These are phyloP conservation scores for Tinea trinotella DNA, from an alignment of 2,888 invertebrate species.

Conservation along the genomic window DNA sequence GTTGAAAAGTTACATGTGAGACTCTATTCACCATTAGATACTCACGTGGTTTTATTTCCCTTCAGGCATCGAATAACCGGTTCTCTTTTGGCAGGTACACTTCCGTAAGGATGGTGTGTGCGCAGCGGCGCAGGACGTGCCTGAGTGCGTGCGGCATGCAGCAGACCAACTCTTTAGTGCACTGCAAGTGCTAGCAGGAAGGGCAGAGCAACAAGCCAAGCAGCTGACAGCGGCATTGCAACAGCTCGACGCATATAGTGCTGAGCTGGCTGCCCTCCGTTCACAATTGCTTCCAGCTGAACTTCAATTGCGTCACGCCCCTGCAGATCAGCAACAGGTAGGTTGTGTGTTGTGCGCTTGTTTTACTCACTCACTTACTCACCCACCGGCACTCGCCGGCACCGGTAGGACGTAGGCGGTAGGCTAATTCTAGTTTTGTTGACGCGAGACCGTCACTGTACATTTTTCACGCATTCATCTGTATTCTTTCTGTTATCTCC, in stretches of 20 bases:
- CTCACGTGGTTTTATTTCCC: not conserved
- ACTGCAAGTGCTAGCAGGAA: constrained; percentile 76
- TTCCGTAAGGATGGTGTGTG: constrained; percentile 86
- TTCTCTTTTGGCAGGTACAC: constrained; percentile 77
- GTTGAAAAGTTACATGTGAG: constrained; percentile 91
- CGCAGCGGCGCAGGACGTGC: constrained; percentile 82
- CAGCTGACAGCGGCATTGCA: constrained; percentile 82
- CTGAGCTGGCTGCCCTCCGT: constrained; percentile 87
- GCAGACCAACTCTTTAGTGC: constrained; percentile 79
- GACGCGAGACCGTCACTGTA: constrained; percentile 32
- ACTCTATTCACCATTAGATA: constrained; percentile 24
- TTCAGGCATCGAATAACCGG: too few relatives aligned
- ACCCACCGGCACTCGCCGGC: constrained; percentile 30
- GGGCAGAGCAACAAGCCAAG: constrained; percentile 75
- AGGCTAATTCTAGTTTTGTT: constrained; percentile 62
- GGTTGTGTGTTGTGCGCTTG: constrained; percentile 40
- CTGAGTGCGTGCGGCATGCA: constrained; percentile 77
- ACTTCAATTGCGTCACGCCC: constrained; percentile 85
- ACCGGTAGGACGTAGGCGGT: constrained; percentile 37
- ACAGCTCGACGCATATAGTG: constrained; percentile 90
- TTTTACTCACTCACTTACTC: constrained; percentile 23
- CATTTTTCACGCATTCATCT: constrained; percentile 46
- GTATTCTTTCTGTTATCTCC: constrained; percentile 54
- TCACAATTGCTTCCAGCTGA: constrained; percentile 90
- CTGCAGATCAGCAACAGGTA: constrained; percentile 80